phyloP scores from a whole-genome alignment of 2,797 vertebrate genomes.

The Neoniphon sammara region DNA sequence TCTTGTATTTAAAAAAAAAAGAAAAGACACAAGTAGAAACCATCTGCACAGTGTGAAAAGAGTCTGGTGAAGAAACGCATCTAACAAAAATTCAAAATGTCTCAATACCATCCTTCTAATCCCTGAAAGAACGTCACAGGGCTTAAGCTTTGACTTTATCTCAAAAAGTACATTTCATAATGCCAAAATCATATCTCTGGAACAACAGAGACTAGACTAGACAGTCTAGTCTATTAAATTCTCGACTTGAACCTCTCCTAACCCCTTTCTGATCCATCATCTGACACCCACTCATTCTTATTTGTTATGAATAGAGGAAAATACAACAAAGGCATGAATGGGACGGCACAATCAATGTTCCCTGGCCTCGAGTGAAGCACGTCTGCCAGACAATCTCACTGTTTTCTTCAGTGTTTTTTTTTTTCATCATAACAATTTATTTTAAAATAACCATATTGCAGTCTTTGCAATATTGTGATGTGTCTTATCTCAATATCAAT shows the following conservation, averaged over 20 bases:
- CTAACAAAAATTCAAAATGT: too few species aligned
- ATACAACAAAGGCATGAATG: constrained; percentile 1
- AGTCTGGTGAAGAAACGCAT: too few species aligned
- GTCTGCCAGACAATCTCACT: neutral
- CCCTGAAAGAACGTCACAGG: too few species aligned
- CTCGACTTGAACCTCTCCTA: neutral
- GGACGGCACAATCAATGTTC: neutral
- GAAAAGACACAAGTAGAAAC: too few species aligned
- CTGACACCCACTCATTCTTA: neutral
- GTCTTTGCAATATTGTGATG: constrained; percentile 2
- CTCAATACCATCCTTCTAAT: too few species aligned
- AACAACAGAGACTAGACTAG: neutral
- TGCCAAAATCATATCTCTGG: neutral
- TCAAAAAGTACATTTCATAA: neutral
- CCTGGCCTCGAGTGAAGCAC: neutral
- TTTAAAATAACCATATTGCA: neutral
- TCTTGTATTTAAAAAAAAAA: too few species aligned
- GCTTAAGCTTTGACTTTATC: too few species aligned
- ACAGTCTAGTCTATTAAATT: neutral
- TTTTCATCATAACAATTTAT: constrained; percentile 20
- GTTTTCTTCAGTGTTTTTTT: neutral
- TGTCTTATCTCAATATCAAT: constrained; percentile 16
- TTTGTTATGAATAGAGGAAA: neutral
- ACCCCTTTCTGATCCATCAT: neutral
- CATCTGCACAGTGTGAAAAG: too few species aligned